A percentile compares a stretch with the other conserved stretches of the same genome.
Conservation (phyloP, 35 echinoderm and acorn worm species). For the Ptychodera flava region DNA sequence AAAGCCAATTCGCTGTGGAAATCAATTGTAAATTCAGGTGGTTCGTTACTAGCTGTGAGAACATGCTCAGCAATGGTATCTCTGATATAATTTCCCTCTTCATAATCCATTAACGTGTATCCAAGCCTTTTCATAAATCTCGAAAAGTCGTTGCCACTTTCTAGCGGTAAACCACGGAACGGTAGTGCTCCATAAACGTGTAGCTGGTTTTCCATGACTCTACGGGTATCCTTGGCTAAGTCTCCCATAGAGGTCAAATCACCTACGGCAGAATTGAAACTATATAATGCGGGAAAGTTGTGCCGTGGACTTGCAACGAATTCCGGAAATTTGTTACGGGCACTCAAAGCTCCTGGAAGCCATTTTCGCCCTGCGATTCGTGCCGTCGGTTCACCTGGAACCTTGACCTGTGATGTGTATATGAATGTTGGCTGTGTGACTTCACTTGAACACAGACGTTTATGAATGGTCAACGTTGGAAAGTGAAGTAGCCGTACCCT, state of each 20-base stretch:
- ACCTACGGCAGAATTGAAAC: neutral
- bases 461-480: too few relatives aligned
- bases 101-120: neutral
- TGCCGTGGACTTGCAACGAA: neutral
- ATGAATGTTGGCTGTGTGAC: too few relatives aligned
- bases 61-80: neutral
- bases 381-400: neutral
- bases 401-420: too few relatives aligned
- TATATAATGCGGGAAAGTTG: neutral
- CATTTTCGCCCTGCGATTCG: neutral
- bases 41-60: neutral
- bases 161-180: neutral
- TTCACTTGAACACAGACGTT: too few relatives aligned
- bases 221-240: neutral
- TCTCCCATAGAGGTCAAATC: neutral
- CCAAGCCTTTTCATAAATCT: neutral
- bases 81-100: neutral
- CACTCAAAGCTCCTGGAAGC: neutral
- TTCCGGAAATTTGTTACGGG: neutral
- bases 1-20: neutral
- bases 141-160: neutral
- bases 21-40: neutral
- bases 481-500: too few relatives aligned
- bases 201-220: neutral
- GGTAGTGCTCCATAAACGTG: neutral